These are phyloP conservation scores for Alcis repandata DNA, from an alignment of 2,888 invertebrate species.

Conservation along the genomic window DNA sequence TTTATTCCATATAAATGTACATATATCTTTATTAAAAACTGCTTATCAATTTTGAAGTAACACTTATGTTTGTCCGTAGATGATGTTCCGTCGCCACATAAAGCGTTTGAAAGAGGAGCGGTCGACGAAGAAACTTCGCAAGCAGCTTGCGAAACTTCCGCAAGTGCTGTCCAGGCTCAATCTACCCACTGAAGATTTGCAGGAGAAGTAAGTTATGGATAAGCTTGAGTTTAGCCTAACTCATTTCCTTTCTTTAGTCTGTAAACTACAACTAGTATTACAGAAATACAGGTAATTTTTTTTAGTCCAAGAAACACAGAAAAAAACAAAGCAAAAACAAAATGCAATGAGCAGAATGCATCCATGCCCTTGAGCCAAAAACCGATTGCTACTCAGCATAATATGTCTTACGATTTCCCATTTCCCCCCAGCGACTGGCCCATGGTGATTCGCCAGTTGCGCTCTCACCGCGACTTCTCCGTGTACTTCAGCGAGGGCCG, in stretches of 20 bases:
- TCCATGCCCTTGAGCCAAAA: too few relatives aligned
- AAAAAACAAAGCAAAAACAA: too few relatives aligned
- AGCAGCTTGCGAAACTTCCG: constrained; percentile 78
- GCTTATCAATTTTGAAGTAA: too few relatives aligned
- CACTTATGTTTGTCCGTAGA: constrained; percentile 55
- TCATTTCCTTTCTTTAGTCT: too few relatives aligned
- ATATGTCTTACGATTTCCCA: too few relatives aligned
- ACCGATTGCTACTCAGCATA: too few relatives aligned
- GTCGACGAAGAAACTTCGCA: constrained; percentile 78
- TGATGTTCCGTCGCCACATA: constrained; percentile 81
- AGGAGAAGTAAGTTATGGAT: constrained; percentile 70
- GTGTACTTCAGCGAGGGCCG: constrained; percentile 95
- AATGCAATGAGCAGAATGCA: too few relatives aligned
- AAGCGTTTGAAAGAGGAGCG: constrained; percentile 80
- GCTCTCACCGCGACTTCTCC: constrained; percentile 96
- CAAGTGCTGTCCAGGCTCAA: constrained; percentile 79
- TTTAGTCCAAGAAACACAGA: too few relatives aligned
- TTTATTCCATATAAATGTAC: too few relatives aligned
- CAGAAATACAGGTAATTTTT: too few relatives aligned
- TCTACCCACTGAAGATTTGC: constrained; percentile 79
- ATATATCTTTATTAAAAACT: too few relatives aligned
- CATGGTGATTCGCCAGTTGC: constrained; percentile 93
- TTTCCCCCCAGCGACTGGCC: constrained; percentile 95
- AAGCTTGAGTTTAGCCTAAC: neutral
- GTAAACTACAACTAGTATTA: too few relatives aligned